These are phyloP conservation scores for Uria lomvia DNA, from an alignment of 2,113 vertebrate genomes.

Conservation along the genomic window DNA sequence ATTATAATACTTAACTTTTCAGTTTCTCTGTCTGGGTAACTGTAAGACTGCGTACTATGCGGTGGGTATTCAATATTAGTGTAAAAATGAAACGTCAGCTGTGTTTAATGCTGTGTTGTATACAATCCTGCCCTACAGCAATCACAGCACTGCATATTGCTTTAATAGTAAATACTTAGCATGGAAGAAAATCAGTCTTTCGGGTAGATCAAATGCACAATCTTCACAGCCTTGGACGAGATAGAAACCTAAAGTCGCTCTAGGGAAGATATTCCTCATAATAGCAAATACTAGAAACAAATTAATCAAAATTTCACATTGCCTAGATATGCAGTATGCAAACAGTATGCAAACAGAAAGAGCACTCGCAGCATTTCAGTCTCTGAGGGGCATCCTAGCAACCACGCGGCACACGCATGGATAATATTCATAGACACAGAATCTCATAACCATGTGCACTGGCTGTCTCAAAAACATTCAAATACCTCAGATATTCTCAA, in stretches of 20 bases:
- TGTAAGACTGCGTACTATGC: slow-evolving; percentile 5
- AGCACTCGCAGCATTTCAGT: slow-evolving; percentile 56
- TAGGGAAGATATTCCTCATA: slow-evolving; percentile 64
- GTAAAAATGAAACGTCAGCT: slow-evolving; percentile 67
- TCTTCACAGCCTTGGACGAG: slow-evolving; percentile 53
- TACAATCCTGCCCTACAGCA: slow-evolving; percentile 57
- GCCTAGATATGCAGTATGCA: slow-evolving; percentile 59
- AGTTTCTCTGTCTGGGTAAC: slow-evolving; percentile 44
- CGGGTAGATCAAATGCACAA: slow-evolving; percentile 50
- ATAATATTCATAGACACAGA: slow-evolving; percentile 51
- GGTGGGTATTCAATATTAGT: slow-evolving; percentile 34
- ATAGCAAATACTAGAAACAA: slow-evolving; percentile 64
- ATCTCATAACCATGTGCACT: slow-evolving; percentile 31
- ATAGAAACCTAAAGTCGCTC: slow-evolving; percentile 48
- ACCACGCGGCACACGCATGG: slow-evolving; percentile 33
- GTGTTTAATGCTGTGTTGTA: slow-evolving; percentile 59
- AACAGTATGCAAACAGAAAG: slow-evolving; percentile 58
- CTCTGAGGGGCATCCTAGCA: slow-evolving; percentile 62
- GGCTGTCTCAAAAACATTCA: slow-evolving; percentile 44
- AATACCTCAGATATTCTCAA: slow-evolving; percentile 14
- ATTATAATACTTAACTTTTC: slow-evolving; percentile 59
- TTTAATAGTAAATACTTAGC: slow-evolving; percentile 64
- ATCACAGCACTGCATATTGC: neutral
- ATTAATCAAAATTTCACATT: slow-evolving; percentile 64
- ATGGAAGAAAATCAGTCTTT: slow-evolving; percentile 61